Base-by-base conservation (phyloP, 2,797 vertebrate species). In the Amblyopsis hoosieri region DNA sequence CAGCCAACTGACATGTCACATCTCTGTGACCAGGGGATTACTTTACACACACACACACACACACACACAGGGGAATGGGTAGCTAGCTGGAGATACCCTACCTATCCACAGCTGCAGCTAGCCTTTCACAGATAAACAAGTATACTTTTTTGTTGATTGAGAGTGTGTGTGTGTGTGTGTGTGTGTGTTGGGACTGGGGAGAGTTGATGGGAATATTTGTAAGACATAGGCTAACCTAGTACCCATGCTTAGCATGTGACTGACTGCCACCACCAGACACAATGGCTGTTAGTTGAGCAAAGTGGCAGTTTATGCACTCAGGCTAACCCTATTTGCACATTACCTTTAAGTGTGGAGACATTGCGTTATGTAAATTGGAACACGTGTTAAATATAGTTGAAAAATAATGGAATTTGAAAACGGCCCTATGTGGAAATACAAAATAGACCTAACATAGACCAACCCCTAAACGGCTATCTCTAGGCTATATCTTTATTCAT, bases 1-100 rank as follows among this genome's bases (percentile, higher is more conserved):
- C 50, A 63, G 64, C 87, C 89, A 89, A 90, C 85, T 81, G 89
- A 78, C 79, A 86, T 81, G 81, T 87, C 82, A 85, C 87, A 90
- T 82, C 84, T 85, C 82, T 81, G 68, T 82, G 81, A 75, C 64
- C 80, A 76, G 51, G 57, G 63, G 14, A 15, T 2, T 14, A 7
- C 51, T 12, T 42, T 45, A 17, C n/a, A 42, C 54, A 57, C 37
- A 53, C 33, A 60, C 47, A 61, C 31, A 62, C 63, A 42, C 47
- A 59, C 10, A 33, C 12, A 57, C 74, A 45, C 60, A 9, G 23
- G 46, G n/a, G 52, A 12, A 37, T 12, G 19, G 49, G 23, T 51
- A n/a, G 47, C 12, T 51, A n/a, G 47, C 12, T 12, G 67, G 45
- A 42, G 11, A 80, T 47, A 79, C 73, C 76, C 71, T 81, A 74